phyloP scores from a whole-genome alignment of 2,888 invertebrate species.

The Eubasilissa splendida region DNA sequence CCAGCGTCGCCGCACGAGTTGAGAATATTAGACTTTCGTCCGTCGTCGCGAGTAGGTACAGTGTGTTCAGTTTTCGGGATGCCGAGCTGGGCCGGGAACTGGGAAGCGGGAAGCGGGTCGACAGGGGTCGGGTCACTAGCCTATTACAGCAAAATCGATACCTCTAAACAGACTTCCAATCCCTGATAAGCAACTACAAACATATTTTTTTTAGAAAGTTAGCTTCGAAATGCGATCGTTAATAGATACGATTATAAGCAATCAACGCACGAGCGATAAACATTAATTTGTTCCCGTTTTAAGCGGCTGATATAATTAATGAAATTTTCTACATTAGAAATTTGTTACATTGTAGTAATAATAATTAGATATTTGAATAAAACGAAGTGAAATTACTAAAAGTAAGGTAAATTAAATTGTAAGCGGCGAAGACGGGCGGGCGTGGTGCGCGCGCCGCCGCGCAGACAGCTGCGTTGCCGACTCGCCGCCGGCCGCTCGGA shows the following conservation, averaged over 20 bases:
- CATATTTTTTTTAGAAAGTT: too few species aligned
- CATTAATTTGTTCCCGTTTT: too few species aligned
- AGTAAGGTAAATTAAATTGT: slow-evolving; percentile 1
- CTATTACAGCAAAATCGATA: slow-evolving; percentile 23
- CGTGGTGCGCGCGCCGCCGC: slow-evolving; percentile 45
- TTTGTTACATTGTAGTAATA: too few species aligned
- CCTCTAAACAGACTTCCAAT: background rate
- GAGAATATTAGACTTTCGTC: too few species aligned
- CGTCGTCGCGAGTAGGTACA: too few species aligned
- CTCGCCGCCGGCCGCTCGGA: slow-evolving; percentile 34
- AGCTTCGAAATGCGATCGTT: too few species aligned
- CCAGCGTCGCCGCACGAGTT: too few species aligned
- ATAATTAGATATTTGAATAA: background rate
- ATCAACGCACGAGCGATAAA: too few species aligned
- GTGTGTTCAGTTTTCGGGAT: background rate
- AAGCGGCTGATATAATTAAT: too few species aligned
- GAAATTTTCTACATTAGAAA: too few species aligned
- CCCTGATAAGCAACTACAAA: too few species aligned
- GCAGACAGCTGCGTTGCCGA: slow-evolving; percentile 45
- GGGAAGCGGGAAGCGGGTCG: background rate
- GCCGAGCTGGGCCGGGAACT: background rate
- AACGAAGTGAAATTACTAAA: slow-evolving; percentile 9
- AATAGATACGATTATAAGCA: too few species aligned
- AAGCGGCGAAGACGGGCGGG: slow-evolving; percentile 2
- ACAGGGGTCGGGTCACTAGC: background rate